Percentiles rank a stretch among this genome's conserved stretches.
Conservation (phyloP, 2,113 vertebrate species). For the Oreochromis aureus region DNA sequence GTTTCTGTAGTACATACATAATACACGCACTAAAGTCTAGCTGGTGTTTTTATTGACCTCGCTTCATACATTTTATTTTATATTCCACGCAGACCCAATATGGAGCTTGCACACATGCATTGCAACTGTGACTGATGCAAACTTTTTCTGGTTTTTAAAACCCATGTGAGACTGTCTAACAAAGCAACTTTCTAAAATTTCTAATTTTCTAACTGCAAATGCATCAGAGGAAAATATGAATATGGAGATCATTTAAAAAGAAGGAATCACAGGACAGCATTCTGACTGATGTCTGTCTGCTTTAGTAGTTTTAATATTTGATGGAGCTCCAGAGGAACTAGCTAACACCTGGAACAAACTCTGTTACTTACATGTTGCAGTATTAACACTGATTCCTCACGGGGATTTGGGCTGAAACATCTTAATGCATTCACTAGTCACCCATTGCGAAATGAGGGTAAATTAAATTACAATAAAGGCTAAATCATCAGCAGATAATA, state of each 20-base stretch:
- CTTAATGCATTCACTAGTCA: not conserved
- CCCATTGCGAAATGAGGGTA: rapidly evolving
- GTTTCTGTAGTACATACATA: not conserved
- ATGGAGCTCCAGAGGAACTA: not conserved
- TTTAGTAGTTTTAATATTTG: not conserved
- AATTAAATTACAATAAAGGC: not conserved
- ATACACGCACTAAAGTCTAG: not conserved
- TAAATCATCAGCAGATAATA: not conserved
- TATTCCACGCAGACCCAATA: not conserved
- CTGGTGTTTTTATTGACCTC: not conserved
- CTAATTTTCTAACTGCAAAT: not conserved
- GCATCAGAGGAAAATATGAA: not conserved
- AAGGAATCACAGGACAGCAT: not conserved
- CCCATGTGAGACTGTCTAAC: not conserved
- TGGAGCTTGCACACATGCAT: not conserved
- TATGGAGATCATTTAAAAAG: not conserved
- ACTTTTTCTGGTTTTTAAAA: not conserved
- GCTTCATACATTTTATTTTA: not conserved
- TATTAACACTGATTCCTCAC: not conserved
- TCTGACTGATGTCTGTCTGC: not conserved
- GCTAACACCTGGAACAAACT: too few species aligned
- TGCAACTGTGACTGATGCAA: not conserved
- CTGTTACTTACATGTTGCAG: not conserved
- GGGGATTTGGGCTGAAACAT: not conserved
- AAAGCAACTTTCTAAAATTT: not conserved